These are phyloP conservation scores for Lateolabrax maculatus DNA, from an alignment of 2,797 vertebrate species.

Conservation along the genomic window DNA sequence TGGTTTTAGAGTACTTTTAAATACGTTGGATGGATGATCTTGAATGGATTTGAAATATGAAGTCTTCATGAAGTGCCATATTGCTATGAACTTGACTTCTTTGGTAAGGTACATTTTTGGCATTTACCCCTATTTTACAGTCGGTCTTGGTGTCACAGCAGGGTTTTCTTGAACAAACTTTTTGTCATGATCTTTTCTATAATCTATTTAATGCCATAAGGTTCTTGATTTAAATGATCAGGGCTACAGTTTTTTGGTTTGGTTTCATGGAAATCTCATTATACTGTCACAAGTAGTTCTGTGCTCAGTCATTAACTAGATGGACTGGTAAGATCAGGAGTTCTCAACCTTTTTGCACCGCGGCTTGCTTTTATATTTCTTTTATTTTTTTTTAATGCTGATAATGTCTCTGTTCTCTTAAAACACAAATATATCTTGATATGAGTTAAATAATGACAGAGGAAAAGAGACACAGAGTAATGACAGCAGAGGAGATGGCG, in stretches of 20 bases:
- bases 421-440: constrained; percentile 17
- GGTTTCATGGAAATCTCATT: neutral
- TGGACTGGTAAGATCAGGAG: neutral
- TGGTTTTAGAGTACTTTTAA: neutral
- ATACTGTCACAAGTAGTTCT: constrained; percentile 7
- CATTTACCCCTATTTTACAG: neutral
- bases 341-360: neutral
- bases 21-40: neutral
- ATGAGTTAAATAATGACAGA: constrained; percentile 4
- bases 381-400: neutral
- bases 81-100: neutral
- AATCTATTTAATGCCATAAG: neutral
- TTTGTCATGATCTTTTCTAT: neutral
- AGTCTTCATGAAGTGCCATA: neutral
- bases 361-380: neutral
- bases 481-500: neutral
- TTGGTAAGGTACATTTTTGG: neutral
- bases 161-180: neutral
- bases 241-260: neutral
- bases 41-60: neutral
- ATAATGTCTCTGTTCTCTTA: constrained; percentile 5
- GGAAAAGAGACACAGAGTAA: neutral
- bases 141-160: neutral
- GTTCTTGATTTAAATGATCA: neutral
- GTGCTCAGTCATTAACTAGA: neutral